Conservation (phyloP, 2,797 vertebrate genomes). For the Pantherophis alleghaniensis region DNA sequence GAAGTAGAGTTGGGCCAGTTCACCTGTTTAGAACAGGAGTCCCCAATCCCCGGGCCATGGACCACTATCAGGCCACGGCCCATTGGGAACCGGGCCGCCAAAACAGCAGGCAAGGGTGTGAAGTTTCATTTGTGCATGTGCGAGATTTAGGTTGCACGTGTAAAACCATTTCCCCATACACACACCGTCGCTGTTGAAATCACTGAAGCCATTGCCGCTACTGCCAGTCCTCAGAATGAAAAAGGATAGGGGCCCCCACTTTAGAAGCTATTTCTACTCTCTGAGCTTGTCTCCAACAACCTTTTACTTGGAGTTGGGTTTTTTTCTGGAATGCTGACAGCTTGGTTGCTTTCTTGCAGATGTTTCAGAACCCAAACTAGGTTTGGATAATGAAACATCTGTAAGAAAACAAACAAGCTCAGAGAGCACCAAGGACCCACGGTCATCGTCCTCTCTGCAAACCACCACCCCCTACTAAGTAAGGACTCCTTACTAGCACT, state of each 20-base stretch:
- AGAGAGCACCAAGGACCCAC: not conserved
- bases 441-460: too few species aligned
- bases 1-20: not conserved
- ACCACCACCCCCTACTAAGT: too few species aligned
- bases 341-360: not conserved
- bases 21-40: not conserved
- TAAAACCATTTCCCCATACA: fast-evolving
- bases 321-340: too few species aligned
- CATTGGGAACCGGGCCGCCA: not conserved
- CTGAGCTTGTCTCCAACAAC: not conserved
- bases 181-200: not conserved
- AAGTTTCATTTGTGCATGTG: not conserved
- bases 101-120: not conserved
- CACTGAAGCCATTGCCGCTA: too few species aligned
- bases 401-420: not conserved
- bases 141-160: not conserved
- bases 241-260: not conserved
- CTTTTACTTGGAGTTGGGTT: too few species aligned
- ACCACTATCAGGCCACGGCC: not conserved
- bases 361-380: not conserved
- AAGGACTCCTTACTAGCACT: too few species aligned
- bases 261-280: not conserved
- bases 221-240: not conserved
- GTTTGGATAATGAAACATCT: not conserved
- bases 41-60: not conserved